Base-by-base conservation (phyloP, 2,888 invertebrate genomes). In the Germaria angustata region DNA sequence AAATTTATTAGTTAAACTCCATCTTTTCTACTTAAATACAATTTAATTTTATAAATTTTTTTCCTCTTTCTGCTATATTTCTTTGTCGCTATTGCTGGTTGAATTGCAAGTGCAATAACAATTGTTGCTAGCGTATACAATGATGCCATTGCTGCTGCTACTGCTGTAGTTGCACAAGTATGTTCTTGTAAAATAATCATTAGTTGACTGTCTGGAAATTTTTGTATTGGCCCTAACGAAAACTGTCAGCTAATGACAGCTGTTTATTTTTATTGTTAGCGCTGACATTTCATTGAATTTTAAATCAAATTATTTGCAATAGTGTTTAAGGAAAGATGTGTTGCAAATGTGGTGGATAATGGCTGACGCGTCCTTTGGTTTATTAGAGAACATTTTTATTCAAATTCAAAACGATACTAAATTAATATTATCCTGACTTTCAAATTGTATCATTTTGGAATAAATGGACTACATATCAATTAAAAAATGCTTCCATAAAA, bases 181-280 rank as follows among this genome's bases (percentile, higher is more conserved):
- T 68, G 66, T 73, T 22, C 24, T 22, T 20, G 55, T 49, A 75
- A 84, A 84, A 81, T 65, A 84, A 80, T 81, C 84, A 84, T 84
- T 84, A 84, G 81, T 84, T 84, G 61, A 51, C 63, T 84, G 68
- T 81, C 83, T 83, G 68, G 63, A 68, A 73, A 84, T 77, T 73
- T 61, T 79, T 76, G 66, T 78, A 71, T 79, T 83, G 51, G 68
- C 55, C 86, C 87, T 88, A 88, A 89, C 87, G 87, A 85, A 55
- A 88, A 88, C 85, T 89, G 89, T 88, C 89, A 89, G 71, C 87
- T 85, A 86, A 81, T 84, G 84, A 85, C 81, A 78, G 81, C 81
- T 76, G 81, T 79, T 82, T 82, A 76, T 71, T 76, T 82, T 79
- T 82, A 79, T 82, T 82, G 82, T 79, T 79, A 82, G 75, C 69